A percentile compares a stretch with the other conserved stretches of the same genome.
These are phyloP conservation scores for Phortica magna DNA, from an alignment of 2,888 invertebrate genomes.

Conservation along the genomic window DNA sequence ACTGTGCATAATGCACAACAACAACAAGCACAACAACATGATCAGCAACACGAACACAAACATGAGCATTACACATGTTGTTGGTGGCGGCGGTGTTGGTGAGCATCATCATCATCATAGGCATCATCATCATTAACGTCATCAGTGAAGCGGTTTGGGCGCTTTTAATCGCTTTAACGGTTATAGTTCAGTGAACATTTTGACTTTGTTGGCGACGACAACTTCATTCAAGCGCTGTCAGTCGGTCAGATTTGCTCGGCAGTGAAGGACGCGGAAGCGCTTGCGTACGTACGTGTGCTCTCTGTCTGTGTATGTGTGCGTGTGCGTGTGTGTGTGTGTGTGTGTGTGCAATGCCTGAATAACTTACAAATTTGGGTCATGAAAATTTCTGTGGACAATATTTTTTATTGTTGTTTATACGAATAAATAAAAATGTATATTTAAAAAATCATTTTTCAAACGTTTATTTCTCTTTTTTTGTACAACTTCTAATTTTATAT, in stretches of 20 bases:
- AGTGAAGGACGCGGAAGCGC: not conserved
- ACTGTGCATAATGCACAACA: not conserved
- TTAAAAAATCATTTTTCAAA: not conserved
- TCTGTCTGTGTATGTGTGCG: too few relatives aligned
- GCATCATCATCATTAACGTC: not conserved
- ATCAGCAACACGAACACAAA: not conserved
- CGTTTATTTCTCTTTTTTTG: too few relatives aligned
- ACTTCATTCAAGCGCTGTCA: not conserved
- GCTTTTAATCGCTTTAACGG: conserved; percentile 21
- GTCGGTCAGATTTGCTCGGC: conserved; percentile 23
- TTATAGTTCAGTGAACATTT: conserved; percentile 39
- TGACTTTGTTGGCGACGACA: conserved; percentile 19
- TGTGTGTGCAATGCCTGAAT: too few relatives aligned
- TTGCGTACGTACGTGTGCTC: too few relatives aligned
- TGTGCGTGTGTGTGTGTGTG: too few relatives aligned
- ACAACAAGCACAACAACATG: too few relatives aligned
- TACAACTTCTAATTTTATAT: too few relatives aligned
- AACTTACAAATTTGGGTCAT: too few relatives aligned
- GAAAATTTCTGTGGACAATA: too few relatives aligned
- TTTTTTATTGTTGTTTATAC: too few relatives aligned
- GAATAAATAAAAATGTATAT: conserved; percentile 23
- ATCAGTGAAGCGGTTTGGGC: not conserved
- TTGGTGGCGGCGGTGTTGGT: not conserved
- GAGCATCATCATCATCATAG: not conserved
- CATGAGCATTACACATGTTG: not conserved